These are phyloP conservation scores for Dinomys branickii DNA, from an alignment of 2,113 vertebrate genomes.

Conservation along the genomic window DNA sequence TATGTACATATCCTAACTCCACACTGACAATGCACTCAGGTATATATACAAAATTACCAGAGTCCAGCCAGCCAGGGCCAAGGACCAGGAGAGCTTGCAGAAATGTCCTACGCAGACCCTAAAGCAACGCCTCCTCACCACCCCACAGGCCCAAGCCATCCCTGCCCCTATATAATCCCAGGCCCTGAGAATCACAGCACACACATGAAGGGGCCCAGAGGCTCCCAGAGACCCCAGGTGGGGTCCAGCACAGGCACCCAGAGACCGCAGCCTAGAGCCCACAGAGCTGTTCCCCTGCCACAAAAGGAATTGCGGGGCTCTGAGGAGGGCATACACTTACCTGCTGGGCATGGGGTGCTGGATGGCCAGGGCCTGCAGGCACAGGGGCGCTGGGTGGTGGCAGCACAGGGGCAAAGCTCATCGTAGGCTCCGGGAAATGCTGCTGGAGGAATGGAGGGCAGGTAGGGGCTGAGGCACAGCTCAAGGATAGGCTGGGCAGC, in stretches of 20 bases:
- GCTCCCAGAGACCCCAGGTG: no score
- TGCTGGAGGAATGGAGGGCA: constrained; percentile 80
- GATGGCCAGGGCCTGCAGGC: constrained; percentile 77
- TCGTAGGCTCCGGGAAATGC: constrained; percentile 85
- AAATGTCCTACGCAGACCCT: not conserved
- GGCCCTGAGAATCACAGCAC: not conserved
- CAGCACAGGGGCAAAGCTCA: constrained; percentile 82
- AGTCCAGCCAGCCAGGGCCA: not conserved
- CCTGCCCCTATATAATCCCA: not conserved
- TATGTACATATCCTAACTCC: not conserved
- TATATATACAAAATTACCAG: not conserved
- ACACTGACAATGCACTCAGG: not conserved
- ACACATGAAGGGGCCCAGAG: not conserved
- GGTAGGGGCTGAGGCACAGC: not conserved
- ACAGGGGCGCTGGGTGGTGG: constrained; percentile 79
- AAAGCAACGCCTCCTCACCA: not conserved
- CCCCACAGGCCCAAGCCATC: not conserved
- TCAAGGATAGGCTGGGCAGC: constrained; percentile 78
- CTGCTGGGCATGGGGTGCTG: constrained; percentile 85
- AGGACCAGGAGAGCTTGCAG: not conserved
- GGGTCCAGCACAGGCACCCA: not conserved
- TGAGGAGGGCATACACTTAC: constrained; percentile 82
- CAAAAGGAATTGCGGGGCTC: no score
- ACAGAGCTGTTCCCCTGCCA: no score
- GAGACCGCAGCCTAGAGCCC: not conserved